phyloP scores from a whole-genome alignment of 2,888 invertebrate species.

The Steinernema carpocapsae region DNA sequence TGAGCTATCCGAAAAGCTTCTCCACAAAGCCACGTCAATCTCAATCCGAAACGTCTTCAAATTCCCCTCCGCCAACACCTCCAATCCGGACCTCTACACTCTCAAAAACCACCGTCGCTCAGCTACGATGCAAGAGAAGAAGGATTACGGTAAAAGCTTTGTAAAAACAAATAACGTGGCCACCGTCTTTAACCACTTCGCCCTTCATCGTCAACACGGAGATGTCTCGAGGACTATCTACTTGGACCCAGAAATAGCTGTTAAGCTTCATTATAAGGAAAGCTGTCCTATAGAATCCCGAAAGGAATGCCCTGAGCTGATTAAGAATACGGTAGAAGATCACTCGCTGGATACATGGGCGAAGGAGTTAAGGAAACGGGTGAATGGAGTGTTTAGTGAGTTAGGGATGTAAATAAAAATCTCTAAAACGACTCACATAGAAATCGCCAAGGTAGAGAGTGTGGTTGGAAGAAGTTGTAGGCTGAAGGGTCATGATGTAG shows the following conservation, averaged over 20 bases:
- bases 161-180: constrained; percentile 74
- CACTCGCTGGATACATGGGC: constrained; percentile 52
- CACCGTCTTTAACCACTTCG: constrained; percentile 81
- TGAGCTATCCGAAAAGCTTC: constrained; percentile 35
- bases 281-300: constrained; percentile 46
- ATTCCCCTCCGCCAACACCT: constrained; percentile 78
- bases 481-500: constrained; percentile 51
- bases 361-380: constrained; percentile 39
- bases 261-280: constrained; percentile 85
- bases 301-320: constrained; percentile 56
- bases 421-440: constrained; percentile 44
- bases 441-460: constrained; percentile 45
- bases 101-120: constrained; percentile 72
- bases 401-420: constrained; percentile 19
- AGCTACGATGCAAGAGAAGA: constrained; percentile 75
- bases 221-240: constrained; percentile 53
- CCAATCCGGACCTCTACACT: constrained; percentile 49
- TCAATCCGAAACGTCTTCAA: constrained; percentile 87
- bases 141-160: constrained; percentile 79
- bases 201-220: constrained; percentile 74
- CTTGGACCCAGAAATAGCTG: constrained; percentile 82
- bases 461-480: constrained; percentile 53
- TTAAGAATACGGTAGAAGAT: constrained; percentile 52
- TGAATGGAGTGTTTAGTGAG: constrained; percentile 22
- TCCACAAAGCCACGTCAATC: constrained; percentile 47